Evolutionary conservation across 2,888 invertebrate species (phyloP).

Genomic region (Drosophila limbata): DNA sequence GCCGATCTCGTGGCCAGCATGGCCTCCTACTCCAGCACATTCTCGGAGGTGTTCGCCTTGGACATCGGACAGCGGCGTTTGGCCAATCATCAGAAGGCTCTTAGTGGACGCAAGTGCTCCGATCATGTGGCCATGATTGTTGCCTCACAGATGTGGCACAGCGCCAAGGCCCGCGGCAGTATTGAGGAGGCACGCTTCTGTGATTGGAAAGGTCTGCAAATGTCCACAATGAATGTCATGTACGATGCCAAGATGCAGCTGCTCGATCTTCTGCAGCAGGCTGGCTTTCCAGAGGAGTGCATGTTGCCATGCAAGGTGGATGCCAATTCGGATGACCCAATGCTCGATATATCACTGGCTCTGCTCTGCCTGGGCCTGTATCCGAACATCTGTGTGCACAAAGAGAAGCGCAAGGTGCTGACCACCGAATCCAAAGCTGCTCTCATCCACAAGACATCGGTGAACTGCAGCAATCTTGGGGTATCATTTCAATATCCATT

Average conservation of each 20-base stretch:
- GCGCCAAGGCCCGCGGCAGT: constrained; percentile 89
- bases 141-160: constrained; percentile 94
- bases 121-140: constrained; percentile 98
- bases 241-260: constrained; percentile 94
- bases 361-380: constrained; percentile 96
- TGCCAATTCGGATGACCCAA: constrained; percentile 91
- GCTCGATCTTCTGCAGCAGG: constrained; percentile 88
- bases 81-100: constrained; percentile 92
- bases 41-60: constrained; percentile 96
- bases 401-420: constrained; percentile 97
- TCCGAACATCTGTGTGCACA: constrained; percentile 98
- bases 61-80: constrained; percentile 91
- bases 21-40: constrained; percentile 97
- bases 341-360: constrained; percentile 93
- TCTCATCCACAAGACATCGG: constrained; percentile 97
- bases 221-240: constrained; percentile 95
- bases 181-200: constrained; percentile 94
- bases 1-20: constrained; percentile 97
- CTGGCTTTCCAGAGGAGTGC: constrained; percentile 96
- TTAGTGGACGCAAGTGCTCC: constrained; percentile 94
- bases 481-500: constrained; percentile 96
- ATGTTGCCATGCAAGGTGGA: constrained; percentile 91
- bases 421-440: constrained; percentile 98
- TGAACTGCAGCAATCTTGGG: constrained; percentile 94
- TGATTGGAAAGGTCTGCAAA: constrained; percentile 95